phyloP scores from a whole-genome alignment of 2,113 vertebrate genomes.

The Osmerus eperlanus region DNA sequence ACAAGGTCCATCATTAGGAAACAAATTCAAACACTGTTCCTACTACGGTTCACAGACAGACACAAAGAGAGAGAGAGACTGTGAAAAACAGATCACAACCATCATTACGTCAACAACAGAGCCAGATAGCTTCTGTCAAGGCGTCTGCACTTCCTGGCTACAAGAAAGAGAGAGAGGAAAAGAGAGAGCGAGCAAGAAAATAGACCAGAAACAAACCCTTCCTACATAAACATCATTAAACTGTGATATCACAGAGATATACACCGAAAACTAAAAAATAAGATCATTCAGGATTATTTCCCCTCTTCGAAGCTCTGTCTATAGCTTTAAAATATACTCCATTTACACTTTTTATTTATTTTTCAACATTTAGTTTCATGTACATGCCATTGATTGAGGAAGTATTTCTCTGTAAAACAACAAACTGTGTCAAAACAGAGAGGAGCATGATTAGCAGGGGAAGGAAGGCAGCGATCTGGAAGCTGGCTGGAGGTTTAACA shows the following conservation, averaged over 20 bases:
- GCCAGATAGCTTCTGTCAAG: slow-evolving; percentile 44
- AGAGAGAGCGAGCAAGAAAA: slow-evolving; percentile 28
- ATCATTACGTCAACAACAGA: slow-evolving; percentile 67
- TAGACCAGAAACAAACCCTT: slow-evolving; percentile 57
- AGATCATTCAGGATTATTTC: slow-evolving; percentile 38
- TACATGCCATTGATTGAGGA: slow-evolving; percentile 56
- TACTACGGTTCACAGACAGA: slow-evolving; percentile 56
- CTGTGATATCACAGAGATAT: slow-evolving; percentile 61
- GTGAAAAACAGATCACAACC: slow-evolving; percentile 59
- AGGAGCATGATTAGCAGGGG: slow-evolving; percentile 33
- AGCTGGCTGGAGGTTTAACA: slow-evolving; percentile 45
- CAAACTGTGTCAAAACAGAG: neutral
- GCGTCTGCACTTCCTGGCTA: slow-evolving; percentile 61
- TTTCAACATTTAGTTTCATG: slow-evolving; percentile 47
- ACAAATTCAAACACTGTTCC: slow-evolving; percentile 71
- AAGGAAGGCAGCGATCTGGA: slow-evolving; percentile 36
- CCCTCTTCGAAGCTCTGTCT: slow-evolving; percentile 54
- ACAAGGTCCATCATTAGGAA: slow-evolving; percentile 68
- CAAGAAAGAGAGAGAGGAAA: slow-evolving; percentile 56
- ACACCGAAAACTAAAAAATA: slow-evolving; percentile 68
- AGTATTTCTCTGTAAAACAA: slow-evolving; percentile 56
- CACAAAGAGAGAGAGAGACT: slow-evolving; percentile 23
- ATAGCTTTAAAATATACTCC: slow-evolving; percentile 54
- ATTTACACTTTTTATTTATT: slow-evolving; percentile 63
- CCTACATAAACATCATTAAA: slow-evolving; percentile 68